Evolutionary conservation across 2,888 invertebrate species (phyloP).

Genomic region (Protophormia terraenovae): DNA sequence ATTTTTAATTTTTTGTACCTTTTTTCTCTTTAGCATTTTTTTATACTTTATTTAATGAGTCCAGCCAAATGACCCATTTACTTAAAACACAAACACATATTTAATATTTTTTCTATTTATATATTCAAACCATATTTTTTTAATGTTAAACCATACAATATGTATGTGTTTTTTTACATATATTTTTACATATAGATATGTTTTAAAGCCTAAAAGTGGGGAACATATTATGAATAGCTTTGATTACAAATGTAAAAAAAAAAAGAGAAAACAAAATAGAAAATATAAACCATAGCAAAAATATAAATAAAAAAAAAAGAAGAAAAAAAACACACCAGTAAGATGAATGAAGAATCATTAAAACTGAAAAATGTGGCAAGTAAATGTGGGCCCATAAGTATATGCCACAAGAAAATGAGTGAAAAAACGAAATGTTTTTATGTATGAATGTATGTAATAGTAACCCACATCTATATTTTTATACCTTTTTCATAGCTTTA

Average conservation of each 20-base stretch:
- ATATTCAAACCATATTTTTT: not conserved
- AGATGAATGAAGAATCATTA: conserved; percentile 68
- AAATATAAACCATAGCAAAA: conserved; percentile 14
- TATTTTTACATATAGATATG: not conserved
- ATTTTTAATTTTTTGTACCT: not conserved
- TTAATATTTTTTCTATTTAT: conserved; percentile 35
- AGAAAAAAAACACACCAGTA: conserved; percentile 13
- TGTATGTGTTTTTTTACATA: not conserved
- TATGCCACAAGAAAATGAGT: not conserved
- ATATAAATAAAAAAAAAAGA: not conserved
- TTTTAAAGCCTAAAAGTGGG: conserved; percentile 47
- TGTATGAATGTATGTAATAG: conserved; percentile 17
- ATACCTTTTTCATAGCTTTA: conserved; percentile 26
- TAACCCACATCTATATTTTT: conserved; percentile 40
- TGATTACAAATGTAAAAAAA: conserved; percentile 43
- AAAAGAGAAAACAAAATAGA: conserved; percentile 27
- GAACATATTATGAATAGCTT: conserved; percentile 62
- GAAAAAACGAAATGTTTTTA: conserved; percentile 24
- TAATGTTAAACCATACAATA: conserved; percentile 13
- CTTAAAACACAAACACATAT: not conserved
- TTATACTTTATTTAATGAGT: conserved; percentile 17
- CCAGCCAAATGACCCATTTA: conserved; percentile 45
- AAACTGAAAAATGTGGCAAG: conserved; percentile 62
- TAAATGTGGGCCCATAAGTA: conserved; percentile 48
- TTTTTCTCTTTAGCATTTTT: not conserved